Base-by-base conservation (phyloP, 2,113 vertebrate genomes). In the Sula dactylatra region DNA sequence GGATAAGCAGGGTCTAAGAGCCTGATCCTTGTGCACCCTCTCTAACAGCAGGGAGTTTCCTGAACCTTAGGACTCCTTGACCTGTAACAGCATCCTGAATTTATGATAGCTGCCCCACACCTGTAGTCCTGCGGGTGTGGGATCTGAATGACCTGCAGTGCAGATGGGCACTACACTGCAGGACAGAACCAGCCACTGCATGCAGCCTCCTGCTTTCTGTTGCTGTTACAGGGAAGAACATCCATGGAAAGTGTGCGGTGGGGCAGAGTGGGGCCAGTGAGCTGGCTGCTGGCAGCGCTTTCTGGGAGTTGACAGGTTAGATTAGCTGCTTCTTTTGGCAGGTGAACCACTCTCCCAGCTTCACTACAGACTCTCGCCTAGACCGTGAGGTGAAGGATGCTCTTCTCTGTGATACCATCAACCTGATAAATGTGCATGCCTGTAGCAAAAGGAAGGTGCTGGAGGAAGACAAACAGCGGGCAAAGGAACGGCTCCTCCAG, bases 321-420 rank as follows among this genome's bases (percentile, higher is more conserved):
- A 34, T 16, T 3, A 31, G 50, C 10, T 50, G 42, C 66, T 91
- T 90, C 59, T 79, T 79, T 89, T 47, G 88, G 76, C 96, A 98
- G 98, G 98, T 98, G 67, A 99, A 98, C 88, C 98, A 98, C 92
- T 98, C 98, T 45, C 98, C 98, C 47, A 99, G 98, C 94, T 99
- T 98, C 95, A 98, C 85, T 96, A 98, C 98, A 0, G 98, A 98
- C 93, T 98, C 98, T 5, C 77, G 47, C 59, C 97, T 99, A 15
- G 98, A 98, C 80, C 86, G 34, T 1, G 98, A 99, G 84, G 98
- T 98, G 79, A 99, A 98, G 91, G 98, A 98, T 16, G 96, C 98
- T 4, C 97, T 99, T 31, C 98, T 99, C n/a, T 96, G 95, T 10
- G 98, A 99, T 4, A 94, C 98, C 40, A 94, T 99, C 93, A 98